Percentiles rank a stretch among this genome's conserved stretches.
phyloP scores from a whole-genome alignment of 2,888 invertebrate genomes.

The Drosophila yooni region DNA sequence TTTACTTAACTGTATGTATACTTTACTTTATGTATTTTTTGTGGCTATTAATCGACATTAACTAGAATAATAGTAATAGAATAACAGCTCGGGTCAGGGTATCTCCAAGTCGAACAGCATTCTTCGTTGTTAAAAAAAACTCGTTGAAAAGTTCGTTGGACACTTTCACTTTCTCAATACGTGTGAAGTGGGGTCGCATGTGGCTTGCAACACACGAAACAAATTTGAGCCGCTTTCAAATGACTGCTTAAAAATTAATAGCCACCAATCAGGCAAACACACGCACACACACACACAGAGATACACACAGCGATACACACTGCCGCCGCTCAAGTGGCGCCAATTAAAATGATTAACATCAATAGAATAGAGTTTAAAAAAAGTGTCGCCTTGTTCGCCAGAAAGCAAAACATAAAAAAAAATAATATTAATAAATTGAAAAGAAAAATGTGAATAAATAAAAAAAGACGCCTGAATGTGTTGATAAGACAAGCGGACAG shows the following conservation, averaged over 20 bases:
- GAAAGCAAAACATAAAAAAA: constrained; percentile 20
- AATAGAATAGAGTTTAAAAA: constrained; percentile 51
- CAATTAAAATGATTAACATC: constrained; percentile 80
- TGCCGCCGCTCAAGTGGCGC: constrained; percentile 71
- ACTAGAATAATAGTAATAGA: no score
- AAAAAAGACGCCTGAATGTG: constrained; percentile 9
- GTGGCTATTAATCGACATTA: no score
- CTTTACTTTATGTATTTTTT: no score
- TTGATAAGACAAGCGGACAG: constrained; percentile 65
- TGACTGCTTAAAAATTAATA: constrained; percentile 69
- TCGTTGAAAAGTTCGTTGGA: constrained; percentile 57
- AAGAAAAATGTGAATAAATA: constrained; percentile 31
- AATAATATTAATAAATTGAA: constrained; percentile 4
- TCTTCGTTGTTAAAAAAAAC: constrained; percentile 11
- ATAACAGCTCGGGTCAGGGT: background rate
- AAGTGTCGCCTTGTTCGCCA: constrained; percentile 55
- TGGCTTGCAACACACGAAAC: constrained; percentile 67
- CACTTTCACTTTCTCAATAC: constrained; percentile 66
- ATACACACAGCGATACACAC: constrained; percentile 2
- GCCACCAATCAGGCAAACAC: constrained; percentile 50
- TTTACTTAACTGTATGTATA: no score
- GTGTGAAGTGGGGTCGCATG: constrained; percentile 35
- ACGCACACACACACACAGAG: constrained; percentile 2
- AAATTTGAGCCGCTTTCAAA: constrained; percentile 78
- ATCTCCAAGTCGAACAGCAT: background rate